These are phyloP conservation scores for Hydra vulgaris DNA, from an alignment of 30 jellyfish, hydroid and myxozoan species.

Conservation along the genomic window DNA sequence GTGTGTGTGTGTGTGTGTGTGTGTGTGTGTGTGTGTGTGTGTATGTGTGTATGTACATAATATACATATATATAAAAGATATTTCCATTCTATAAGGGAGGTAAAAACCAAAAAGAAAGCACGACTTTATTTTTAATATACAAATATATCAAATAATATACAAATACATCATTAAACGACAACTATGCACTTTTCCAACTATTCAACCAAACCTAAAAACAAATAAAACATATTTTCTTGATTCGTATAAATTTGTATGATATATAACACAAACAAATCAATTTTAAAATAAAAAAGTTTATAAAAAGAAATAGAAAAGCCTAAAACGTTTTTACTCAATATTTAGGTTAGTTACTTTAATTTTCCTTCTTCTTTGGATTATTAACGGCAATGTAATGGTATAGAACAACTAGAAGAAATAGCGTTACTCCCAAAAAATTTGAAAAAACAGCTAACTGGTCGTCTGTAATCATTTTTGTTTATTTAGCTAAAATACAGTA, in stretches of 20 bases:
- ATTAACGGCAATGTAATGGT: constrained; percentile 82
- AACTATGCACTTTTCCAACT: background rate
- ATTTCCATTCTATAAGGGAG: too few species aligned
- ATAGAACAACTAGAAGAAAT: constrained; percentile 67
- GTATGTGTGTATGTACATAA: too few species aligned
- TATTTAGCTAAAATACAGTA: background rate
- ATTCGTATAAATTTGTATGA: too few species aligned
- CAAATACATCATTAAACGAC: too few species aligned
- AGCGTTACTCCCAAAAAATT: constrained; percentile 70
- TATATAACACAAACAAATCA: too few species aligned
- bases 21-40: too few species aligned
- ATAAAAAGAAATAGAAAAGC: too few species aligned
- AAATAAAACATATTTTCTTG: too few species aligned
- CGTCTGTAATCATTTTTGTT: constrained; percentile 70
- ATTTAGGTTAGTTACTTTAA: background rate
- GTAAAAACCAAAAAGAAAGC: background rate
- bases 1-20: too few species aligned
- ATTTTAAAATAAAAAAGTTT: too few species aligned
- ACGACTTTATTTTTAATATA: background rate
- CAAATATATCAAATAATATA: background rate
- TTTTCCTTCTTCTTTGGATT: constrained; percentile 69
- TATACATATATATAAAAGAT: too few species aligned
- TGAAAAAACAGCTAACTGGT: constrained; percentile 84
- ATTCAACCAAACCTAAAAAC: background rate
- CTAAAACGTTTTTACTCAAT: background rate